Evolutionary conservation across 2,888 invertebrate genomes (phyloP).

Genomic region (Drosophila subquinaria): DNA sequence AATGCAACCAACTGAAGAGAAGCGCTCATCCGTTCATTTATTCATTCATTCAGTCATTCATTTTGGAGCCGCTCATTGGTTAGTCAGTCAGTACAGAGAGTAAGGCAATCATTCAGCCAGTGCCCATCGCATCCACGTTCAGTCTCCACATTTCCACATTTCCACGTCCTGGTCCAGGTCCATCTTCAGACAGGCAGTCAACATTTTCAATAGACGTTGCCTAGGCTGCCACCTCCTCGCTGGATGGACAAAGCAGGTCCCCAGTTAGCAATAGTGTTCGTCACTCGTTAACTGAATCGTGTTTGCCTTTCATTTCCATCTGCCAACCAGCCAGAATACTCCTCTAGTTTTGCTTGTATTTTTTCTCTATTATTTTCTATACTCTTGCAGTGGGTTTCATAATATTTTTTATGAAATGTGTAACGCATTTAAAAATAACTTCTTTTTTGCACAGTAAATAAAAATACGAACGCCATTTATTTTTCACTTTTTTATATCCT

Average conservation of each 20-base stretch:
- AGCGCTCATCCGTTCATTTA: slow-evolving; percentile 80
- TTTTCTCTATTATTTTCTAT: slow-evolving; percentile 12
- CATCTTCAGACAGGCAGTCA: slow-evolving; percentile 46
- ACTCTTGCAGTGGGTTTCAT: background rate
- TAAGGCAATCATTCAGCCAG: slow-evolving; percentile 75
- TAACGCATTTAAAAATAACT: background rate
- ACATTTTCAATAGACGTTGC: slow-evolving; percentile 68
- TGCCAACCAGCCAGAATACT: slow-evolving; percentile 56
- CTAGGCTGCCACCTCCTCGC: slow-evolving; percentile 41
- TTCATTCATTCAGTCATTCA: slow-evolving; percentile 80
- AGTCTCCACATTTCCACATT: background rate
- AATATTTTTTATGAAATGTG: background rate
- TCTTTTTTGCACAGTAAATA: too few species aligned
- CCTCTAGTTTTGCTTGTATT: slow-evolving; percentile 22
- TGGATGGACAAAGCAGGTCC: slow-evolving; percentile 63
- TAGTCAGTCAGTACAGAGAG: slow-evolving; percentile 74
- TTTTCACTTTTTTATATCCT: slow-evolving; percentile 4
- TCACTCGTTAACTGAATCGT: slow-evolving; percentile 81
- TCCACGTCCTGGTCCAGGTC: slow-evolving; percentile 13
- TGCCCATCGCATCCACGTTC: slow-evolving; percentile 16
- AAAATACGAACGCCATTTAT: slow-evolving; percentile 1
- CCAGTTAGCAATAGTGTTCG: slow-evolving; percentile 78
- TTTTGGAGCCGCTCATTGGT: slow-evolving; percentile 76
- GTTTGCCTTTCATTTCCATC: slow-evolving; percentile 81
- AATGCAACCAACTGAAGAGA: slow-evolving; percentile 78